phyloP scores from a whole-genome alignment of 2,113 vertebrate species.

The Sapajus apella region DNA sequence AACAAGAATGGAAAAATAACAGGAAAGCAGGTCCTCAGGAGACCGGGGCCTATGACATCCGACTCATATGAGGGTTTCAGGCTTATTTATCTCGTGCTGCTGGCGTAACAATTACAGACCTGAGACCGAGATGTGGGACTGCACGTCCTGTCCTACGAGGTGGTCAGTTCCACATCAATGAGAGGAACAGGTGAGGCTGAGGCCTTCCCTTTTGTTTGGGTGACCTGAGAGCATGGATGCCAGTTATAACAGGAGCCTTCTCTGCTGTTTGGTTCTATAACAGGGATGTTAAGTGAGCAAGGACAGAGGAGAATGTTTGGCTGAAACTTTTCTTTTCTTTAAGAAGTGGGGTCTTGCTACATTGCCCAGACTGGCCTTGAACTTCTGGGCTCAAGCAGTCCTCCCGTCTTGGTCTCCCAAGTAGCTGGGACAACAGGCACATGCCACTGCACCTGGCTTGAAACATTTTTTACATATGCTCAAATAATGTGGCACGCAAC shows the following conservation, averaged over 20 bases:
- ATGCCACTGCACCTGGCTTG: neutral
- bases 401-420: neutral
- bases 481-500: neutral
- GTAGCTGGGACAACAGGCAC: neutral
- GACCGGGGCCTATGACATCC: conserved; percentile 72
- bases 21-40: conserved; percentile 79
- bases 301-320: neutral
- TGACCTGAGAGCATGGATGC: neutral
- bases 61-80: conserved; percentile 55
- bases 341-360: neutral
- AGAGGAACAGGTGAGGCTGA: conserved; percentile 43
- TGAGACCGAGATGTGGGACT: conserved; percentile 27
- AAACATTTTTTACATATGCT: neutral
- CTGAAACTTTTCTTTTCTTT: neutral
- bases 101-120: conserved; percentile 67
- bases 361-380: neutral
- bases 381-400: neutral
- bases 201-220: neutral
- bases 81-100: conserved; percentile 67
- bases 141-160: neutral
- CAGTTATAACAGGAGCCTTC: neutral
- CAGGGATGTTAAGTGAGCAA: accelerated
- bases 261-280: conserved; percentile 20
- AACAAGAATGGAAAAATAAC: conserved; percentile 79
- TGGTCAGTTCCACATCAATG: neutral